Evolutionary conservation across 2,888 invertebrate species (phyloP), one percentile per base, ranked within the genome.

Genomic region (Alsophila aescularia): DNA sequence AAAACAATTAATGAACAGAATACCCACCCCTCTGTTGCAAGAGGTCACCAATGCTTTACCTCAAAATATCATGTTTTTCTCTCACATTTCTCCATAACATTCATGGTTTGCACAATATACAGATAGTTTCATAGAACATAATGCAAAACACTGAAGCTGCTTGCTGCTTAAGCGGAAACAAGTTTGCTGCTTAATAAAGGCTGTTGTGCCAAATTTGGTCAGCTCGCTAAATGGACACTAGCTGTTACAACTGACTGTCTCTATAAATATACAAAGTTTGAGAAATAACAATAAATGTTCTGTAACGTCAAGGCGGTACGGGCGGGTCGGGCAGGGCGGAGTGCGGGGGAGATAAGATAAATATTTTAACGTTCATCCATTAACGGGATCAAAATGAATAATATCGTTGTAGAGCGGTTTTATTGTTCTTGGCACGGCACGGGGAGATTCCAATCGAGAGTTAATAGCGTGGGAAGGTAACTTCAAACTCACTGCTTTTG

Each of bases 401-500:
- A 32, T 48, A 48, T 40, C 48, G 2, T 39, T 32, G 13, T 13
- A 27, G 27, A 21, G 40, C 21, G 14, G 48, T 40, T 48, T 48
- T 48, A 40, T 48, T 48, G 48, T 48, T 48, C 31, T 18, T 48
- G 48, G 37, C 45, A 16, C 29, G 45, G n/a, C n/a, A n/a, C n/a
- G n/a, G n/a, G n/a, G 35, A 34, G 34, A 13, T 36, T 18, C 5
- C 37, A 14, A 21, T 36, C 45, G 15, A 21, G n/a, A 12, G 27
- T 24, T 32, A 12, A 34, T 32, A 12, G 44, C 35, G n/a, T 7
- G 5, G 35, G 35, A 14, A 35, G 13, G 1, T 27, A 12, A 12
- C 27, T 8, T 36, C 18, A 8, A 45, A 29, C 16, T 29, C 34
- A 15, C 27, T 37, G 29, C 36, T 37, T 37, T 37, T 37, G 36